These are phyloP conservation scores for Drosophila sp. DNA, from an alignment of 1,140 invertebrate genomes.

Conservation along the genomic window DNA sequence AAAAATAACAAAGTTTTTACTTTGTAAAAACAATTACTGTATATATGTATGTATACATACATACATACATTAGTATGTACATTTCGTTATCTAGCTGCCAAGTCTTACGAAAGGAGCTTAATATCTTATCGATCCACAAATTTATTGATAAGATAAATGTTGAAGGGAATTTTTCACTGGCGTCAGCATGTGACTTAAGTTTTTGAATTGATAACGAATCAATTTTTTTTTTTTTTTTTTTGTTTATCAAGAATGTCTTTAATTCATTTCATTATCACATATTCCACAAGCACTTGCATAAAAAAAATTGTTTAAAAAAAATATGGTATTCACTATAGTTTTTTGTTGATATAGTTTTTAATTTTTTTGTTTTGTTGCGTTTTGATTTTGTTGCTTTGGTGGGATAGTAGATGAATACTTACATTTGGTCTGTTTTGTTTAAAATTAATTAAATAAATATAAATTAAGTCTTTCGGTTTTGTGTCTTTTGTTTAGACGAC, in stretches of 20 bases:
- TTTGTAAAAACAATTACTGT: background rate
- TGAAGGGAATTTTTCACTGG: slow-evolving; percentile 21
- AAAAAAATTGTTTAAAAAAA: slow-evolving; percentile 43
- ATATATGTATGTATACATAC: background rate
- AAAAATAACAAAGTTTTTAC: too few species aligned
- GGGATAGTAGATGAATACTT: slow-evolving; percentile 59
- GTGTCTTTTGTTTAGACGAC: slow-evolving; percentile 73
- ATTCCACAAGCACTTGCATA: slow-evolving; percentile 43
- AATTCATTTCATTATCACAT: slow-evolving; percentile 26
- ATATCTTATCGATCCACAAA: slow-evolving; percentile 47
- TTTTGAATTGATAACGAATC: slow-evolving; percentile 36
- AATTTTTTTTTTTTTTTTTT: slow-evolving; percentile 1
- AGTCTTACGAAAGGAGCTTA: slow-evolving; percentile 27
- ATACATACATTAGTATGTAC: background rate
- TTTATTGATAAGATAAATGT: slow-evolving; percentile 37
- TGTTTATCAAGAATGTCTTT: slow-evolving; percentile 23
- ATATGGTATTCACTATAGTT: slow-evolving; percentile 28
- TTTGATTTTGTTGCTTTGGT: slow-evolving; percentile 13
- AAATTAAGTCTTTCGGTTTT: slow-evolving; percentile 84
- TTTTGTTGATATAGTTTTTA: slow-evolving; percentile 18
- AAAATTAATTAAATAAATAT: slow-evolving; percentile 84
- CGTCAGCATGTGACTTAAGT: slow-evolving; percentile 42
- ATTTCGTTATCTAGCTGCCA: slow-evolving; percentile 15
- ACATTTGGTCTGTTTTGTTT: slow-evolving; percentile 83
- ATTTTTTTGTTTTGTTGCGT: slow-evolving; percentile 11